Base-by-base conservation (phyloP, 2,113 vertebrate species). In the Pterocles gutturalis region DNA sequence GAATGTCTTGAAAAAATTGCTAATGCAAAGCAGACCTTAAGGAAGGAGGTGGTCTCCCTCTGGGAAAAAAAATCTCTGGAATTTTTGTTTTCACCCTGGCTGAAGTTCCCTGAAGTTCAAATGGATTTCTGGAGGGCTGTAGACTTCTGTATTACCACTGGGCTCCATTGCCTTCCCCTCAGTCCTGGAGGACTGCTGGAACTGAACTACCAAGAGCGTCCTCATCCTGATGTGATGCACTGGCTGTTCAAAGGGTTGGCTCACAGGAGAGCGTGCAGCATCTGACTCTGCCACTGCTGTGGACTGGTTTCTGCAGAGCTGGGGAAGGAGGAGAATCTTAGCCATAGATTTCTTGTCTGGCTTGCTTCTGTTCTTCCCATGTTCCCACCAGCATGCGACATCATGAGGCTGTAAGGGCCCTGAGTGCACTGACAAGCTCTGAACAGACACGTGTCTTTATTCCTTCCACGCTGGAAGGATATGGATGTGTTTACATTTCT, bases 181-280 rank as follows among this genome's bases (percentile, higher is more conserved):
- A 33, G n/a, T 22, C 49, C n/a, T 8, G 5, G 18, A 64, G 83
- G 17, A 18, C 11, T 60, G 53, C 13, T 22, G 29, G 33, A 90
- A 84, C 18, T 48, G 20, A 72, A 10, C 53, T 55, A 2, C 67
- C 41, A 21, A 41, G 34, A 38, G 9, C 3, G 69, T 46, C 58
- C 18, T 57, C 11, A 7, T 13, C 29, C 33, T 10, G 3, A 0
- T 3, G 1, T 38, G 29, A 11, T 53, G 4, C 41, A 17, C 22
- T n/a, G 36, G n/a, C 20, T 77, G 62, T 75, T 57, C 34, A 77
- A 18, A 72, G 29, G 24, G 13, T 2, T 64, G 29, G 16, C 54
- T 83, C 9, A 28, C 21, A 21, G 45, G 13, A 38, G 36, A 34
- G 10, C 31, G 16, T 16, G 19, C 36, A 89, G 34, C 6, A 0